A percentile compares a stretch with the other conserved stretches of the same genome.
Evolutionary conservation across 2,797 vertebrate species (phyloP).

Genomic region (Astyanax mexicanus): DNA sequence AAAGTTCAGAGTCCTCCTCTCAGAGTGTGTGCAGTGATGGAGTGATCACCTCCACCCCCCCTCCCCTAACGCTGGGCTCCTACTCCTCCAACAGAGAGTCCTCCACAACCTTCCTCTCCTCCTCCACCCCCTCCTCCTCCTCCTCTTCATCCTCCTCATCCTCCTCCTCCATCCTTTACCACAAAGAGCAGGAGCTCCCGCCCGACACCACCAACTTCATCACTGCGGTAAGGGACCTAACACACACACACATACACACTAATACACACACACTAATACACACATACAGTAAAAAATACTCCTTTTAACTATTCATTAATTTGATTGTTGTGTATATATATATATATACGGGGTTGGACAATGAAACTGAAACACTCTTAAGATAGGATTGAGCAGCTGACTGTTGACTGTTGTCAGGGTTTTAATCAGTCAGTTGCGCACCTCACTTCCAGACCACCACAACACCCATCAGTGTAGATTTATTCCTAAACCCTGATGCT

Average conservation of each 20-base stretch:
- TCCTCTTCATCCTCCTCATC: constrained; percentile 57
- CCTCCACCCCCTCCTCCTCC: constrained; percentile 52
- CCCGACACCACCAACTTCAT: constrained; percentile 74
- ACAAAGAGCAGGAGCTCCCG: constrained; percentile 73
- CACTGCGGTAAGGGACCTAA: constrained; percentile 79
- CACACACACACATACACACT: constrained; percentile 17
- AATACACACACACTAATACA: background rate
- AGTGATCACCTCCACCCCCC: constrained; percentile 60
- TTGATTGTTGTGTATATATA: no score
- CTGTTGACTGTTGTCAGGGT: no score
- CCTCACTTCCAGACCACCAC: no score
- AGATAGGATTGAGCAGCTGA: no score
- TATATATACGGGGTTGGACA: no score
- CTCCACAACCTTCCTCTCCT: constrained; percentile 64
- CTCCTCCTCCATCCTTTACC: constrained; percentile 63
- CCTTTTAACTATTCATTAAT: no score
- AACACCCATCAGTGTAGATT: no score
- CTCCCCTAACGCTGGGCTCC: constrained; percentile 64
- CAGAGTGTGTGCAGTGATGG: constrained; percentile 80
- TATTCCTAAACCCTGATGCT: no score
- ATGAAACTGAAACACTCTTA: no score
- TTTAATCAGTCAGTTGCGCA: no score
- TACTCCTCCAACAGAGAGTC: constrained; percentile 63
- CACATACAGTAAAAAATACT: no score
- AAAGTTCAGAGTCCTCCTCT: constrained; percentile 79